phyloP scores from a whole-genome alignment of 2,797 vertebrate genomes.

The Pipistrellus kuhlii region DNA sequence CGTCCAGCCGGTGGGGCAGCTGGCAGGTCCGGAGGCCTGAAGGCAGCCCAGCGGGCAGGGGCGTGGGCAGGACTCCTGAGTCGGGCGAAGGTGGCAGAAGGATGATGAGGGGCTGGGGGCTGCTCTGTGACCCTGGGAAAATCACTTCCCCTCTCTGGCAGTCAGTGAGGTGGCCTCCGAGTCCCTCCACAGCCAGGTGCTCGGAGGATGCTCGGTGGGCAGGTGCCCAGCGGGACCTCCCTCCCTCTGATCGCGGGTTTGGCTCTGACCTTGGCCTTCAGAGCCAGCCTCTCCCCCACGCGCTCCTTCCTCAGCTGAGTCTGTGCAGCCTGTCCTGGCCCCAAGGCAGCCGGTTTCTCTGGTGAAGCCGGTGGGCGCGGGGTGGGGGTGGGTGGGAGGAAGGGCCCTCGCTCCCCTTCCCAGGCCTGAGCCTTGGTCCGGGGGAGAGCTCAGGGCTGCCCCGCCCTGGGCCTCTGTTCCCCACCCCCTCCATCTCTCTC shows the following conservation, averaged over 20 bases:
- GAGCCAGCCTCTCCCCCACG: no score
- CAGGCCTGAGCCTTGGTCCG: background rate
- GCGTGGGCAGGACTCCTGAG: background rate
- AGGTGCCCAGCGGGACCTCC: background rate
- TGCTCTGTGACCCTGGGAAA: slow-evolving; percentile 55
- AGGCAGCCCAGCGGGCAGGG: background rate
- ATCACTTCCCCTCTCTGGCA: slow-evolving; percentile 19
- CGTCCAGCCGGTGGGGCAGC: background rate
- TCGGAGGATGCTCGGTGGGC: background rate
- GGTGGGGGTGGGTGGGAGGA: background rate
- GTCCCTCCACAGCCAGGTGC: background rate
- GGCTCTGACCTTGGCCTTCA: background rate
- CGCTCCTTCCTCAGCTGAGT: background rate
- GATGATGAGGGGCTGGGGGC: background rate
- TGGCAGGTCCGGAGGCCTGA: background rate
- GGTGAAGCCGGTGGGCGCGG: background rate
- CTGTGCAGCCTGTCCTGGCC: background rate
- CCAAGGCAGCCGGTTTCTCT: background rate
- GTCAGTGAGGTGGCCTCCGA: background rate
- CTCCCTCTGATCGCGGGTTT: background rate
- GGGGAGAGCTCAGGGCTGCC: background rate
- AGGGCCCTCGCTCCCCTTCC: background rate
- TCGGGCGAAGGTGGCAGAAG: background rate
- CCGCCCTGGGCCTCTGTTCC: background rate
- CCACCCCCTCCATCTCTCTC: background rate